phyloP scores from a whole-genome alignment of 2,797 vertebrate species.

The Anolis apletophallus region DNA sequence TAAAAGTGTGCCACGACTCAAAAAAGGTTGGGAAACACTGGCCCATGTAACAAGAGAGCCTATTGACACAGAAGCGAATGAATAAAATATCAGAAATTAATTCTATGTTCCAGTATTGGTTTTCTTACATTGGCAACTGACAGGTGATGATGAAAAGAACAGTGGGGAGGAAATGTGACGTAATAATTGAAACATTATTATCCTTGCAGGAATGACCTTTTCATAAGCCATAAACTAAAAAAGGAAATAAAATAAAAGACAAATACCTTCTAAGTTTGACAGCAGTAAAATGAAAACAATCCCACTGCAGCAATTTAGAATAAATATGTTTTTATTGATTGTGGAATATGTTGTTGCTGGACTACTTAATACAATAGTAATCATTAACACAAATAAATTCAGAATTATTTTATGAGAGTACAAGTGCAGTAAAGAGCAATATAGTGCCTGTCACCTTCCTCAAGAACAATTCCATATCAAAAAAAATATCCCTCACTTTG shows the following conservation, averaged over 20 bases:
- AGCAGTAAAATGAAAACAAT: slow-evolving; percentile 61
- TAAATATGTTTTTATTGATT: slow-evolving; percentile 67
- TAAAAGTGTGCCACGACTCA: no score
- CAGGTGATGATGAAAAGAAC: slow-evolving; percentile 6
- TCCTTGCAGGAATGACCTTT: slow-evolving; percentile 55
- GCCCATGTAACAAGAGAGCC: no score
- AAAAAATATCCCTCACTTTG: fast-evolving
- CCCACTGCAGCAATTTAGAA: slow-evolving; percentile 49
- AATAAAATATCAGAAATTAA: slow-evolving; percentile 36
- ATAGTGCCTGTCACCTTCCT: slow-evolving; percentile 43
- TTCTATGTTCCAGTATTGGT: slow-evolving; percentile 8
- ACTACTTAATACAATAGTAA: slow-evolving; percentile 59
- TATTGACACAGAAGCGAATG: slow-evolving; percentile 1
- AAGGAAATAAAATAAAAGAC: not conserved
- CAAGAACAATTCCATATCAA: slow-evolving; percentile 24
- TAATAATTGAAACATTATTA: slow-evolving; percentile 42
- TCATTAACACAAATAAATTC: slow-evolving; percentile 67
- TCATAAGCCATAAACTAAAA: slow-evolving; percentile 43
- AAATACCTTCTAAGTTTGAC: slow-evolving; percentile 60
- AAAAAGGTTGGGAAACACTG: no score
- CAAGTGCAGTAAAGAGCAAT: slow-evolving; percentile 41
- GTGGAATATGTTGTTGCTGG: slow-evolving; percentile 54
- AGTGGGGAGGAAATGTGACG: slow-evolving; percentile 26
- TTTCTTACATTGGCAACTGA: not conserved
- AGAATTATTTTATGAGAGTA: slow-evolving; percentile 37